These are phyloP conservation scores for Cheumatopsyche charites DNA, from an alignment of 1,140 invertebrate genomes.

Conservation along the genomic window DNA sequence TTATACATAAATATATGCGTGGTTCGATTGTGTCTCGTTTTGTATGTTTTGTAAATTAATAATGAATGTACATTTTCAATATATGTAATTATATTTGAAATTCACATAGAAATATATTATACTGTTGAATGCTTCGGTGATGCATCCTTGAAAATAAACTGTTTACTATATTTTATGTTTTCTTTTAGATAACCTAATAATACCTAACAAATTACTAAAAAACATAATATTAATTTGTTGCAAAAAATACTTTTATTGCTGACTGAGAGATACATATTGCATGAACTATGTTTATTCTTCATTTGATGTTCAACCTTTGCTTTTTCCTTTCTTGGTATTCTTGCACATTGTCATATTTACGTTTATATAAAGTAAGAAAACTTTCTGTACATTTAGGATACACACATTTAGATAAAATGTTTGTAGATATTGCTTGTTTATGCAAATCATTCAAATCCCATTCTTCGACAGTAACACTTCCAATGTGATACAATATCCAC, in stretches of 20 bases:
- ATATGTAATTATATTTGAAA: constrained; percentile 14
- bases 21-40: background rate
- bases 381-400: background rate
- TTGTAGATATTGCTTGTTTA: background rate
- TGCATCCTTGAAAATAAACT: constrained; percentile 13
- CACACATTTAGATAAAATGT: background rate
- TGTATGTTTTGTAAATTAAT: constrained; percentile 23
- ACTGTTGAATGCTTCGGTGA: constrained; percentile 24
- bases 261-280: too few species aligned
- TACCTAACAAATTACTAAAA: too few species aligned
- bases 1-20: background rate
- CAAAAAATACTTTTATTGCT: background rate
- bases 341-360: constrained; percentile 77
- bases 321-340: constrained; percentile 79
- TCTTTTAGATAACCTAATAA: too few species aligned
- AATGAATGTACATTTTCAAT: constrained; percentile 15
- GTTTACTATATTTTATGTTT: constrained; percentile 2
- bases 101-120: constrained; percentile 2
- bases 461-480: background rate
- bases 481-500: constrained; percentile 7
- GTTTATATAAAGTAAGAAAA: constrained; percentile 67
- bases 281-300: too few species aligned
- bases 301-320: constrained; percentile 50
- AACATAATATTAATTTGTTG: too few species aligned
- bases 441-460: background rate